Evolutionary conservation across 2,113 vertebrate species (phyloP), one percentile per base, ranked within the genome.

Genomic region (Clarias magur): DNA sequence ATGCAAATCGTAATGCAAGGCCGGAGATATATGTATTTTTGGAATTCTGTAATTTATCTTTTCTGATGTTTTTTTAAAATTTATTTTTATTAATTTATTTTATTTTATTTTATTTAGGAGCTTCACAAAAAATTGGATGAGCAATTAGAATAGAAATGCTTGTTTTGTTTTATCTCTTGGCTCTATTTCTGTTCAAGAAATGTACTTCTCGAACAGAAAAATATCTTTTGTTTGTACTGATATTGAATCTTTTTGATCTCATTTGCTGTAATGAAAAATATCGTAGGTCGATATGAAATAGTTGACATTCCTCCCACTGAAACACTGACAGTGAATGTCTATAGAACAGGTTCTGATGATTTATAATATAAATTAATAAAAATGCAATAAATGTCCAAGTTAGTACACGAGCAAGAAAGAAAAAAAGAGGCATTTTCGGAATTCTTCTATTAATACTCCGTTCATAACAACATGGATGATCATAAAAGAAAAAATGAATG

Each of bases 41-140:
- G 82, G 67, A 72, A 84, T 72, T 70, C 38, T 53, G 48, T 17
- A n/a, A 83, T 83, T 67, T 68, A 83, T 83, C 60, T 38, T 79
- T 48, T 72, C 34, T 17, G 34, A 21, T 72, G 42, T 42, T 42
- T 42, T 42, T 42, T 42, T 42, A 34, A 3, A 34, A 3, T 42
- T 42, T 42, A 38, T 68, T 34, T 70, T 73, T 72, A 34, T 42
- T 42, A 34, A 34, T 34, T 72, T 75, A 42, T 6, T 42, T 42
- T 42, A 38, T 42, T 42, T 42, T 42, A 38, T 68, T 34, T 72
- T 75, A 42, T 10, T 12, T 48, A 75, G 53, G 4, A 25, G 12
- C 23, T 53, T 80, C 30, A 60, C 57, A 60, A 21, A 59, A 57
- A 80, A 19, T 34, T 80, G 25, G 53, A 79, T 8, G 13, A 59